These are phyloP conservation scores for Cheumatopsyche charites DNA, from an alignment of 1,140 invertebrate genomes.

Conservation along the genomic window DNA sequence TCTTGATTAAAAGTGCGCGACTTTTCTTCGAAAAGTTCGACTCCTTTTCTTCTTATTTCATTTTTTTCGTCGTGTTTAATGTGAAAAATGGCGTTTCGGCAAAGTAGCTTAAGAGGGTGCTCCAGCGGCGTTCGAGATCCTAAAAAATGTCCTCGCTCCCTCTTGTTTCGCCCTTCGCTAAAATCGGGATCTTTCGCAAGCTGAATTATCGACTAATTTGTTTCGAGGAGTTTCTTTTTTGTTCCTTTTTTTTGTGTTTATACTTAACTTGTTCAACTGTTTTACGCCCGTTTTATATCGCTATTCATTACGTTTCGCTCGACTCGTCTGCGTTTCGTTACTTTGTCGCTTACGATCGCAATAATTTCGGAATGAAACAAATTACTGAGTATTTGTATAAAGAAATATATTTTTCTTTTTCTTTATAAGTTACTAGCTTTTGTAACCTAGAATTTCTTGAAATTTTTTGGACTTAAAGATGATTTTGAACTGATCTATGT, in stretches of 20 bases:
- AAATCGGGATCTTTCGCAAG: background rate
- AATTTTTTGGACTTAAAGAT: too few species aligned
- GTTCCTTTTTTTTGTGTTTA: too few species aligned
- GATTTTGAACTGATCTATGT: background rate
- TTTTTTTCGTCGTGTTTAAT: constrained; percentile 9
- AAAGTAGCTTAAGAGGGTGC: background rate
- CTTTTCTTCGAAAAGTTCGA: background rate
- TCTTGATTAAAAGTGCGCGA: constrained; percentile 29
- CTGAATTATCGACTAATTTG: constrained; percentile 23
- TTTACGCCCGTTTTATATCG: background rate
- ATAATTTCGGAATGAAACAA: too few species aligned
- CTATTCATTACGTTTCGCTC: too few species aligned
- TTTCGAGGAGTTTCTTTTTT: constrained; percentile 14
- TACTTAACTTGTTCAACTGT: background rate
- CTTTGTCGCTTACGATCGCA: too few species aligned
- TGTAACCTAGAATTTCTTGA: too few species aligned
- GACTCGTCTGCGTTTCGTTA: too few species aligned
- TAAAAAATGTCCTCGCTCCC: constrained; percentile 7
- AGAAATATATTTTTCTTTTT: too few species aligned
- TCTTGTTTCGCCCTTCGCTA: background rate
- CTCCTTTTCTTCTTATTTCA: background rate
- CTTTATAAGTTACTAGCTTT: too few species aligned
- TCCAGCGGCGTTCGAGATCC: background rate
- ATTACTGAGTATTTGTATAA: too few species aligned
- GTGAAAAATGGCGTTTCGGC: background rate